These are phyloP conservation scores for Sebastolobus altivelis DNA, from an alignment of 2,797 vertebrate species.

Conservation along the genomic window DNA sequence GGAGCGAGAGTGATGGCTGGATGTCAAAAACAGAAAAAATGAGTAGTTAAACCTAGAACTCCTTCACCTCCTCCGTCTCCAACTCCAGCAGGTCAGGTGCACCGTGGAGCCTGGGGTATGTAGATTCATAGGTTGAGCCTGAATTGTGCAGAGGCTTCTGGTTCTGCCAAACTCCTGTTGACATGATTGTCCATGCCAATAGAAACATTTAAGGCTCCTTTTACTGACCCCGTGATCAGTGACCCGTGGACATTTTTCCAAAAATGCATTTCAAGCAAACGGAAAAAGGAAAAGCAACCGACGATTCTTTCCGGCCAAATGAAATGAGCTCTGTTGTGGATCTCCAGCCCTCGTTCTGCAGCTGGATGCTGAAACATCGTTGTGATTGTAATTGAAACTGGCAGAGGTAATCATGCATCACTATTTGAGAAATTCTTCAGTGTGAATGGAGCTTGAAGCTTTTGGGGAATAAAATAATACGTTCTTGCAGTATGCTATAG, in stretches of 20 bases:
- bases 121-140: conserved; percentile 39
- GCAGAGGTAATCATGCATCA: conserved; percentile 35
- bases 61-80: conserved; percentile 27
- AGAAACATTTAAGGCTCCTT: conserved; percentile 57
- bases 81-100: conserved; percentile 69
- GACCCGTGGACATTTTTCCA: conserved; percentile 32
- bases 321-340: conserved; percentile 11
- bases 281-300: conserved; percentile 19
- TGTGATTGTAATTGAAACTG: conserved; percentile 47
- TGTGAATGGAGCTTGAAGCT: conserved; percentile 10
- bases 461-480: conserved; percentile 1
- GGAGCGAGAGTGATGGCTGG: conserved; percentile 63
- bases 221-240: conserved; percentile 28
- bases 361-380: conserved; percentile 21
- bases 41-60: conserved; percentile 62
- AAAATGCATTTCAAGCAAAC: conserved; percentile 14
- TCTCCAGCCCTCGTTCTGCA: conserved; percentile 23
- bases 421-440: conserved; percentile 10
- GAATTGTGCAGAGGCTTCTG: conserved; percentile 24
- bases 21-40: conserved; percentile 60
- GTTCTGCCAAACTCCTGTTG: conserved; percentile 66
- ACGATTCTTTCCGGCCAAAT: conserved; percentile 29
- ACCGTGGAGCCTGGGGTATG: conserved; percentile 33
- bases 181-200: conserved; percentile 56
- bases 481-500: not conserved